Base-by-base conservation (phyloP, 1,140 invertebrate species). In the Carposina sasakii region DNA sequence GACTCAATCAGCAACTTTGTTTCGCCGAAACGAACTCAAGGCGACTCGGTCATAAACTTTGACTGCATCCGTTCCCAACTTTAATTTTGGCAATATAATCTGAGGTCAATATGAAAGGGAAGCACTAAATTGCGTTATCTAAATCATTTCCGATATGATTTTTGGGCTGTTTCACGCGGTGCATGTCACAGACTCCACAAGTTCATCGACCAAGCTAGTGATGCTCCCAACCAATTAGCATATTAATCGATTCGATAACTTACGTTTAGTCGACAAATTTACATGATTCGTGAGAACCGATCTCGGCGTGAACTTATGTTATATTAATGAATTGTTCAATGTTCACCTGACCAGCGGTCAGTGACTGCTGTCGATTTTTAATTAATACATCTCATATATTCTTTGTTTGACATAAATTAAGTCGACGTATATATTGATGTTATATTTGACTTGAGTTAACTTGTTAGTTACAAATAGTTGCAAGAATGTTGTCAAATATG, bases 191-290 rank as follows among this genome's bases (percentile, higher is more conserved):
- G n/a, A 67, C 64, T 66, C 52, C 60, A 71, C 62, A 71, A 79
- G 78, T 72, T 82, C 79, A 76, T 52, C 76, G 79, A 76, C 76
- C 77, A 71, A 48, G n/a, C 72, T 81, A 81, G 76, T 78, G 81
- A 81, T 84, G 81, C 61, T n/a, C 71, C 68, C 68, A 71, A 71
- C 56, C 68, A 68, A 84, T 84, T 84, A 81, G 71, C 81, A 84
- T 84, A 84, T 84, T 84, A 84, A 84, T 84, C 75, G 73, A 84
- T 81, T 78, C 71, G 70, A 81, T 78, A 84, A 81, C 68, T 83
- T 76, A 76, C 76, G 75, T 81, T 74, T 68, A 78, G 74, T 81
- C 77, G 73, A 84, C 77, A 78, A 79, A 84, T 83, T 83, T 79
- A 81, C 77, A 84, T 84, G 76, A 76, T 72, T 76, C 77, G 77